These are phyloP conservation scores for Ctenochaetus hawaiiensis DNA, from an alignment of 2,797 vertebrate genomes.

Conservation along the genomic window DNA sequence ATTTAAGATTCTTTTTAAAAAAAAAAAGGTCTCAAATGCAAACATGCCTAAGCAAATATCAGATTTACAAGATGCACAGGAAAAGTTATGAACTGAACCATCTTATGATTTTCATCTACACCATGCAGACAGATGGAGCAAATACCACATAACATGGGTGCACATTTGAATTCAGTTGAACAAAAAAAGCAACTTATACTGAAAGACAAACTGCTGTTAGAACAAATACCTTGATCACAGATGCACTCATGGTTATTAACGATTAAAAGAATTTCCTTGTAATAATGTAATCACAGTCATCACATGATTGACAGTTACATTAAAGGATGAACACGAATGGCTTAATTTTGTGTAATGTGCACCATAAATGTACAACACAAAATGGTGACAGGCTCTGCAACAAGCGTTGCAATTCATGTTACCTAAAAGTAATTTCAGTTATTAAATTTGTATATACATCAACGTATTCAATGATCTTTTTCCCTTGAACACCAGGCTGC, in stretches of 20 bases:
- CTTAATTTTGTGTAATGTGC: slow-evolving; percentile 29
- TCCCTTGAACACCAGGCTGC: slow-evolving; percentile 28
- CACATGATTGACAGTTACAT: neutral
- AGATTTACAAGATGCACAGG: slow-evolving; percentile 17
- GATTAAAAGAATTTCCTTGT: slow-evolving; percentile 1
- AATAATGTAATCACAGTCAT: neutral
- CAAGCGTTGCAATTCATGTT: slow-evolving; percentile 3
- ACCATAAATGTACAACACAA: slow-evolving; percentile 8
- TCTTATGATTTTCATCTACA: slow-evolving; percentile 7
- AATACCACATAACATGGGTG: neutral
- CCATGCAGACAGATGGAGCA: slow-evolving; percentile 29
- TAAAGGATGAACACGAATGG: slow-evolving; percentile 6
- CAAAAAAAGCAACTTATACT: slow-evolving; percentile 13
- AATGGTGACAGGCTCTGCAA: neutral
- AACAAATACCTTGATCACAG: slow-evolving; percentile 10
- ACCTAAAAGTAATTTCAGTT: slow-evolving; percentile 1
- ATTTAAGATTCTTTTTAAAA: slow-evolving; percentile 13
- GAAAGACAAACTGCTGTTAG: slow-evolving; percentile 4
- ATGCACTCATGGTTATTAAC: slow-evolving; percentile 17
- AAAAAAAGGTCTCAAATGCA: slow-evolving; percentile 11
- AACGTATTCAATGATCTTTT: slow-evolving; percentile 13
- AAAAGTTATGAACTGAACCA: neutral
- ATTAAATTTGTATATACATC: slow-evolving; percentile 14
- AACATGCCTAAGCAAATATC: slow-evolving; percentile 9
- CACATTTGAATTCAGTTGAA: slow-evolving; percentile 29